Conservation (phyloP, 2,113 vertebrate species). For the Ammodytes marinus region DNA sequence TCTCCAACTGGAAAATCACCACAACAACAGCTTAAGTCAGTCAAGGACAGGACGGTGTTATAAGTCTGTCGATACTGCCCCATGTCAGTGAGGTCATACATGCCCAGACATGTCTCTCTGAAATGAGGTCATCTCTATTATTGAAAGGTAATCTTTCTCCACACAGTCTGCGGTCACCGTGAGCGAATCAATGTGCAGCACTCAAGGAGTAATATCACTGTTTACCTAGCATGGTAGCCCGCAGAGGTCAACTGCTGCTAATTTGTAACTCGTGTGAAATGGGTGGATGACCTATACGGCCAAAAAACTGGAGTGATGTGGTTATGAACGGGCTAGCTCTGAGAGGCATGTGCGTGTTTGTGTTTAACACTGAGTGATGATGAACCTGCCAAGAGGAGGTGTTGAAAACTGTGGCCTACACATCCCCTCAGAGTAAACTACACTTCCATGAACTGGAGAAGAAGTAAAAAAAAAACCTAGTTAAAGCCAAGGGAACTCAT, state of each 20-base stretch:
- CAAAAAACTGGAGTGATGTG: not conserved
- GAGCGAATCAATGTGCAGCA: slow-evolving; percentile 53
- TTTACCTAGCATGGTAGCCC: slow-evolving; percentile 28
- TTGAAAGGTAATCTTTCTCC: slow-evolving; percentile 55
- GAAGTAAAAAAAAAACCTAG: not conserved
- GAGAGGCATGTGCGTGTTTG: slow-evolving; percentile 22
- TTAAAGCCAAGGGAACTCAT: slow-evolving; percentile 50
- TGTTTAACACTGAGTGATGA: slow-evolving; percentile 9
- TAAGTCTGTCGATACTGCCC: slow-evolving; percentile 39
- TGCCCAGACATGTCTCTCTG: slow-evolving; percentile 63
- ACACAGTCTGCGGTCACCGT: slow-evolving; percentile 10
- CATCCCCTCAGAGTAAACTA: slow-evolving; percentile 12
- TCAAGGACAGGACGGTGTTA: slow-evolving; percentile 10
- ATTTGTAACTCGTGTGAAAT: slow-evolving; percentile 57
- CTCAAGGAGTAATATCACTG: slow-evolving; percentile 4
- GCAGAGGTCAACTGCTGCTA: slow-evolving; percentile 27
- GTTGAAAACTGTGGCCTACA: slow-evolving; percentile 33
- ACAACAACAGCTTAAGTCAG: slow-evolving; percentile 27
- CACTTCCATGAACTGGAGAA: not conserved
- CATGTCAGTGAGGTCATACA: slow-evolving; percentile 49
- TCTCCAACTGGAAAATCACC: slow-evolving; percentile 9
- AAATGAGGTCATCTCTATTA: slow-evolving; percentile 71
- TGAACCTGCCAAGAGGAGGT: slow-evolving; percentile 34
- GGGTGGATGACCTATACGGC: slow-evolving; percentile 25
- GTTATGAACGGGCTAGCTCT: slow-evolving; percentile 10